phyloP scores from a whole-genome alignment of 1,140 invertebrate genomes.

The Conus betulinus region DNA sequence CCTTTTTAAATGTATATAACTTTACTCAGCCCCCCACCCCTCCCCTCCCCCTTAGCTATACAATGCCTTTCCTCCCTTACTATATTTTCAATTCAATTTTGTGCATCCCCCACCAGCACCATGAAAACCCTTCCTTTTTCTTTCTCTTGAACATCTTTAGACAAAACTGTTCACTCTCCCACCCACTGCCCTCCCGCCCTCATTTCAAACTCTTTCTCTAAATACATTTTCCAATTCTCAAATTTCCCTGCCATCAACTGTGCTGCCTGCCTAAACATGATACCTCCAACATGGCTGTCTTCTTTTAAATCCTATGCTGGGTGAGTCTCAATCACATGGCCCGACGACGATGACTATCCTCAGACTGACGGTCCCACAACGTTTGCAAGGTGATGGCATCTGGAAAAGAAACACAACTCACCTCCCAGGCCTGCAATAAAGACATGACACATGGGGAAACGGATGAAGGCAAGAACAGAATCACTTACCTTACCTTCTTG shows the following conservation, averaged over 20 bases:
- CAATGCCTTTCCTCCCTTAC: no score
- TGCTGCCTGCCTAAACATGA: neutral
- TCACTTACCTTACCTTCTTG: conserved; percentile 32
- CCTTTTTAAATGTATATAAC: no score
- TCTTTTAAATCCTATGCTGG: conserved; percentile 1
- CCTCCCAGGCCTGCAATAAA: conserved; percentile 25
- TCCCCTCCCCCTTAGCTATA: no score
- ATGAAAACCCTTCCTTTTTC: no score
- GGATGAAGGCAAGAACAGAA: neutral
- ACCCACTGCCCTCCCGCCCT: no score
- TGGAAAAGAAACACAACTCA: conserved; percentile 21
- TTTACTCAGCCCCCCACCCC: no score
- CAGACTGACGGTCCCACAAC: neutral
- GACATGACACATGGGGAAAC: conserved; percentile 14
- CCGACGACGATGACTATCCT: neutral
- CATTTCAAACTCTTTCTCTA: no score
- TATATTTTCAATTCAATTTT: no score
- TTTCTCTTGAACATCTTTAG: no score
- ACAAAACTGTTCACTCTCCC: no score
- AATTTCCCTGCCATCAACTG: neutral
- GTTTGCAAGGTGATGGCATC: neutral
- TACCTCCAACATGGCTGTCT: conserved; percentile 14
- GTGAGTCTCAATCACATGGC: neutral
- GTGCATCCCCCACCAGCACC: no score
- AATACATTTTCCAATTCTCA: no score